These are phyloP conservation scores for Formica exsecta DNA, from an alignment of 1,140 invertebrate species.

Conservation along the genomic window DNA sequence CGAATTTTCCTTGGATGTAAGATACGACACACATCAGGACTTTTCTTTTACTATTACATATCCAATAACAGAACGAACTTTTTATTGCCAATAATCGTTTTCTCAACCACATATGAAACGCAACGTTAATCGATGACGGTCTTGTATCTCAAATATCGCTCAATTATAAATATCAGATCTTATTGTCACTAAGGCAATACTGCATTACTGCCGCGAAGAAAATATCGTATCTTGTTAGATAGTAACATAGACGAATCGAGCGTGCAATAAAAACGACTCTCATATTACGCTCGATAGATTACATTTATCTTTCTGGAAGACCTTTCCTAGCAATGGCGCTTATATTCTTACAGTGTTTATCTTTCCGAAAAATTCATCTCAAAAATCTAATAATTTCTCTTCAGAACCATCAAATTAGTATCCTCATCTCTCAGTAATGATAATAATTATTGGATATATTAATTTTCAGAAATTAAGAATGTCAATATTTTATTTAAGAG, in stretches of 20 bases:
- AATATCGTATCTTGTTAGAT: not conserved
- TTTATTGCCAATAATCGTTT: slow-evolving; percentile 46
- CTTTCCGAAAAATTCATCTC: not conserved
- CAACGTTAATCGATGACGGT: not conserved
- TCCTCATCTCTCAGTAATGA: not conserved
- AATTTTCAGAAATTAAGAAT: not conserved
- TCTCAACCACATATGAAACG: not conserved
- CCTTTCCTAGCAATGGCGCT: not conserved
- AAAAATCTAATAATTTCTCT: slow-evolving; percentile 30
- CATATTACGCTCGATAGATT: not conserved
- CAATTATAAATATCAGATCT: slow-evolving; percentile 40
- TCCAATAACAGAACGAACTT: slow-evolving; percentile 16
- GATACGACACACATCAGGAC: not conserved
- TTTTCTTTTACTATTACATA: not conserved
- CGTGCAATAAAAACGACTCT: not conserved
- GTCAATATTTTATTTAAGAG: not conserved
- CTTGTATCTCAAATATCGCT: not conserved
- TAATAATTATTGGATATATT: not conserved
- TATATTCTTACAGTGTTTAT: not conserved
- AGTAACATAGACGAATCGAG: not conserved
- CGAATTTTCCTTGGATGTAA: slow-evolving; percentile 11
- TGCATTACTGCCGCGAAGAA: slow-evolving; percentile 1
- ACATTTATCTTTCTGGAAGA: not conserved
- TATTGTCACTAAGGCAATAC: slow-evolving; percentile 5
- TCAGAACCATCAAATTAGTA: not conserved